Percentiles rank a stretch among this genome's conserved stretches.
These are phyloP conservation scores for Sciaenops ocellatus DNA, from an alignment of 2,797 vertebrate species.

Conservation along the genomic window DNA sequence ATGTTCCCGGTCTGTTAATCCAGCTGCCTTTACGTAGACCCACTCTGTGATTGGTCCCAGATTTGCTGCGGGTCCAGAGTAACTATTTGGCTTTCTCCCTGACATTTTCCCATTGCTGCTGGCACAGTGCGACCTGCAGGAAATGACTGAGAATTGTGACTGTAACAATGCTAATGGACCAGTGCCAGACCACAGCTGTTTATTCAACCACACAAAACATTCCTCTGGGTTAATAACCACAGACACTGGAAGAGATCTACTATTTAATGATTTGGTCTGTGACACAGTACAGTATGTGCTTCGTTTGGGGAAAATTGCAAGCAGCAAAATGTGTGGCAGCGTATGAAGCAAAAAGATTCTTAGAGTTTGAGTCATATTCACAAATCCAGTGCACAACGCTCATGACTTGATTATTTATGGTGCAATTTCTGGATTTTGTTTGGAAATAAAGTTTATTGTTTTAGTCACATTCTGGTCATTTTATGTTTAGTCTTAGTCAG, in stretches of 20 bases:
- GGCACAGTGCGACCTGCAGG: slow-evolving; percentile 68
- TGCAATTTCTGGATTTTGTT: slow-evolving; percentile 31
- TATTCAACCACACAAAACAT: slow-evolving; percentile 73
- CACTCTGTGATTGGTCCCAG: slow-evolving; percentile 75
- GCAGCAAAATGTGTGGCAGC: slow-evolving; percentile 47
- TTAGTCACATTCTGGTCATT: slow-evolving; percentile 29
- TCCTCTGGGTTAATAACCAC: slow-evolving; percentile 78
- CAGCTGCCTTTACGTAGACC: slow-evolving; percentile 66
- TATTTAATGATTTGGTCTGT: slow-evolving; percentile 66
- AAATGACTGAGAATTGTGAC: slow-evolving; percentile 75
- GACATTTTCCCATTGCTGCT: slow-evolving; percentile 69
- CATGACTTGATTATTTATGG: slow-evolving; percentile 42
- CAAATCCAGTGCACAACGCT: background rate
- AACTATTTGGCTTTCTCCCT: slow-evolving; percentile 58
- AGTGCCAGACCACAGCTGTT: slow-evolving; percentile 69
- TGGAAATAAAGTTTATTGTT: slow-evolving; percentile 46
- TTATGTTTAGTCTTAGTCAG: slow-evolving; percentile 28
- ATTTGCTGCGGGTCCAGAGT: slow-evolving; percentile 66
- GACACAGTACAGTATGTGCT: slow-evolving; percentile 65
- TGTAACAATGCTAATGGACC: slow-evolving; percentile 76
- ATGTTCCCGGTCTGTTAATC: slow-evolving; percentile 70
- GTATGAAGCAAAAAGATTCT: slow-evolving; percentile 37
- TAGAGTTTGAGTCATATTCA: slow-evolving; percentile 43
- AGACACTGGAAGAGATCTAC: slow-evolving; percentile 63
- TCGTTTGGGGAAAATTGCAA: slow-evolving; percentile 58